Evolutionary conservation across 2,113 vertebrate species (phyloP).

Genomic region (Albula goreensis): DNA sequence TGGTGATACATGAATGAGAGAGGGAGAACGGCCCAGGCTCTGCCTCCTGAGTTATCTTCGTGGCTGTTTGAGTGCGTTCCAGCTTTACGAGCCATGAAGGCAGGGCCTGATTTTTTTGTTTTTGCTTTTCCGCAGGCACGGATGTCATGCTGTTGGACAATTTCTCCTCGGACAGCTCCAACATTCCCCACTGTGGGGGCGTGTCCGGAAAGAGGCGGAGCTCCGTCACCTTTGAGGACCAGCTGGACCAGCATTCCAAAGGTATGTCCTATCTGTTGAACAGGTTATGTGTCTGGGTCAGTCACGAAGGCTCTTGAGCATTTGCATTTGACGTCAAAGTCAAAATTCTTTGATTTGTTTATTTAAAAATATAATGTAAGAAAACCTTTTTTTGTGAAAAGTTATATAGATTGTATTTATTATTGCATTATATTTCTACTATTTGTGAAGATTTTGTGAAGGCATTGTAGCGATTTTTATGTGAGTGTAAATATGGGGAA

Average conservation of each 20-base stretch:
- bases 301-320: no score
- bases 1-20: neutral
- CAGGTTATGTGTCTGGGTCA: no score
- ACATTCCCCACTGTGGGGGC: constrained; percentile 58
- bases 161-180: constrained; percentile 74
- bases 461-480: no score
- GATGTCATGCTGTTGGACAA: constrained; percentile 93
- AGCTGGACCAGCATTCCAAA: constrained; percentile 85
- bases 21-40: neutral
- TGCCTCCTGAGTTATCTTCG: neutral
- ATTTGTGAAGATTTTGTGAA: no score
- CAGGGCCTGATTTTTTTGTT: neutral
- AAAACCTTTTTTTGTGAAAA: no score
- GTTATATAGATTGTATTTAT: no score
- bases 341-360: no score
- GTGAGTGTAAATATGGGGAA: no score
- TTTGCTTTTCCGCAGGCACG: constrained; percentile 73
- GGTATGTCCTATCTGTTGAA: constrained; percentile 57
- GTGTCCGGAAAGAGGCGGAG: constrained; percentile 82
- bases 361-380: no score
- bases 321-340: no score
- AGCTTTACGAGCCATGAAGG: neutral
- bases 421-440: no score
- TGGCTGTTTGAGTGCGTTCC: neutral
- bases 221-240: constrained; percentile 95